Base-by-base conservation (phyloP, 2,113 vertebrate genomes). In the Elephantulus edwardii region DNA sequence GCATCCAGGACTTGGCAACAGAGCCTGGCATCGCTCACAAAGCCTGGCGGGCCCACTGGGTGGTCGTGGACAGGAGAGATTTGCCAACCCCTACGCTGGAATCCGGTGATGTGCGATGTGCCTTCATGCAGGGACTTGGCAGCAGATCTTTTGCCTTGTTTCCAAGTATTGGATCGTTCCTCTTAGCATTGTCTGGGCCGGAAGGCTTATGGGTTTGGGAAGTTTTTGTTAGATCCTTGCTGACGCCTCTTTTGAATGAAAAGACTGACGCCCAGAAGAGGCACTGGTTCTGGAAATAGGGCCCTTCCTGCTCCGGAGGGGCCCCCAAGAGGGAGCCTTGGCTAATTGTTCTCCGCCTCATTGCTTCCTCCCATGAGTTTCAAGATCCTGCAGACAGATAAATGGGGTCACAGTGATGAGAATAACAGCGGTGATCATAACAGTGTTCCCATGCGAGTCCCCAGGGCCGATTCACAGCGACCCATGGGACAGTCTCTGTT, bases 341-440 rank as follows among this genome's bases (percentile, higher is more conserved):
- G 46, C 19, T 42, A 6, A 72, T 62, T 46, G 28, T 68, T 22
- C 58, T 48, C 79, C 71, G 83, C 70, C 48, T 58, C 33, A 86
- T 88, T 60, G 62, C 90, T 95, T 93, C 92, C 92, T 91, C 50
- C 82, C 19, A 72, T 89, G 72, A 88, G 13, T n/a, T n/a, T 50
- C 71, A 13, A 66, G 70, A 52, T 24, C n/a, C 54, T 28, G 19
- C 5, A 50, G 64, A 87, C 62, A 44, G 72, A 44, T 24, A 28
- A 30, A 9, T 28, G 26, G 3, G 48, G 13, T 33, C 11, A 42
- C 46, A 3, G 30, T 28, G 2, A 7, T 30, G 8, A 30, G 22
- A 22, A 38, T 22, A 3, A 68, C 5, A 19, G 9, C 13, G 58
- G 9, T 28, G 62, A 17, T 19, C 6, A 56, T 17, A 56, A 56